These are phyloP conservation scores for Sinohyriopsis cumingii DNA, from an alignment of 2,888 invertebrate species.

Conservation along the genomic window DNA sequence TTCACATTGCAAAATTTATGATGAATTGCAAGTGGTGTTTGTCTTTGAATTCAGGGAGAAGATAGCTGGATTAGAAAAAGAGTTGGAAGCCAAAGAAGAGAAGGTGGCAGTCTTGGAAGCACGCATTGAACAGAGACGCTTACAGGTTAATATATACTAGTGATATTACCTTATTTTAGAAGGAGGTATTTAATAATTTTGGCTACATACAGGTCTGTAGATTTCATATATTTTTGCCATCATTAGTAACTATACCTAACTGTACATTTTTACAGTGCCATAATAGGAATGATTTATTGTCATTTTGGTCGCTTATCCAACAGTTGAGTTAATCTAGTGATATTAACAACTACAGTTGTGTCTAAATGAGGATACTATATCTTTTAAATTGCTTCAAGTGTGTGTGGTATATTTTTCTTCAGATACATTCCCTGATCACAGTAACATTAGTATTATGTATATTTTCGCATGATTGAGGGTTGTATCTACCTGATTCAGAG, in stretches of 20 bases:
- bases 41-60: slow-evolving; percentile 45
- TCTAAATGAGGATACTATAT: too few species aligned
- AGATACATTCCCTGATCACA: too few species aligned
- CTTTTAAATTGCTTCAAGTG: too few species aligned
- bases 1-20: too few species aligned
- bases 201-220: background rate
- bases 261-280: background rate
- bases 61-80: slow-evolving; percentile 55
- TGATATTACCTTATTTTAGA: background rate
- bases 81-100: slow-evolving; percentile 49
- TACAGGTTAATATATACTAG: slow-evolving; percentile 56
- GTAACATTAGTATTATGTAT: too few species aligned
- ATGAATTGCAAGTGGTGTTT: background rate
- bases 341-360: too few species aligned
- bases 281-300: too few species aligned
- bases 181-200: background rate
- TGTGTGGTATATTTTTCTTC: too few species aligned
- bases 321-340: too few species aligned
- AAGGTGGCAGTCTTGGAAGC: slow-evolving; percentile 60
- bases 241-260: background rate
- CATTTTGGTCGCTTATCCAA: too few species aligned
- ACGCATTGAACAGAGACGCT: slow-evolving; percentile 62
- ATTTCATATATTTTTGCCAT: background rate
- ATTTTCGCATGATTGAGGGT: too few species aligned
- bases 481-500: too few species aligned